Base-by-base conservation (phyloP, 2,113 vertebrate genomes). In the Phrynosoma platyrhinos region DNA sequence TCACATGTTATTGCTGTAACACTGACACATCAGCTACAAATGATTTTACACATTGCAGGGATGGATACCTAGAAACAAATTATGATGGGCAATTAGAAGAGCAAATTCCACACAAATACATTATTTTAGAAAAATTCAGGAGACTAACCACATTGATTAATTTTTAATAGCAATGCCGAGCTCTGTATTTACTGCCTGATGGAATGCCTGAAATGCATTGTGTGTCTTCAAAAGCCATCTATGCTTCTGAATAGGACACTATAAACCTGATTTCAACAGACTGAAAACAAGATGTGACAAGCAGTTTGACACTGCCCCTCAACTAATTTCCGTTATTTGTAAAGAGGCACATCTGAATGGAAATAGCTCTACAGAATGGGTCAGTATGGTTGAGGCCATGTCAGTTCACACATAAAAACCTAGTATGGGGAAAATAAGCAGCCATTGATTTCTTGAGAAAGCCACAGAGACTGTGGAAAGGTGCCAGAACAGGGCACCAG, bases 211-310 rank as follows among this genome's bases (percentile, higher is more conserved):
- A 97, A 97, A 97, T 96, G 94, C 95, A 96, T 98, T 97, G 97
- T 97, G 91, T 89, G 72, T 13, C 4, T 95, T 96, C 89, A 96
- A 96, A 97, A 96, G 95, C 90, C 90, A 92, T 85, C 92, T 88
- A 90, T 79, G 89, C 91, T 92, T 94, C 93, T 97, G 95, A 97
- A 97, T 97, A 95, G 96, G 87, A 95, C 90, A 95, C 95, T 96
- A 95, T 95, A 96, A 97, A 97, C 95, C 96, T 96, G 96, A 97
- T 97, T 96, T 97, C 95, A 96, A 97, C 96, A 97, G 96, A 97
- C 0, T 95, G 96, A 97, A 98, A 98, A 97, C 97, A 97, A 97
- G 97, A 97, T 97, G 97, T 98, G 97, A 98, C 97, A 97, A 97
- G 97, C 96, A 94, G 95, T 95, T 96, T 97, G 97, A 97, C 97